A percentile compares a stretch with the other conserved stretches of the same genome.
Evolutionary conservation across 2,888 invertebrate species (phyloP).

Genomic region (Scaptomyza flava): DNA sequence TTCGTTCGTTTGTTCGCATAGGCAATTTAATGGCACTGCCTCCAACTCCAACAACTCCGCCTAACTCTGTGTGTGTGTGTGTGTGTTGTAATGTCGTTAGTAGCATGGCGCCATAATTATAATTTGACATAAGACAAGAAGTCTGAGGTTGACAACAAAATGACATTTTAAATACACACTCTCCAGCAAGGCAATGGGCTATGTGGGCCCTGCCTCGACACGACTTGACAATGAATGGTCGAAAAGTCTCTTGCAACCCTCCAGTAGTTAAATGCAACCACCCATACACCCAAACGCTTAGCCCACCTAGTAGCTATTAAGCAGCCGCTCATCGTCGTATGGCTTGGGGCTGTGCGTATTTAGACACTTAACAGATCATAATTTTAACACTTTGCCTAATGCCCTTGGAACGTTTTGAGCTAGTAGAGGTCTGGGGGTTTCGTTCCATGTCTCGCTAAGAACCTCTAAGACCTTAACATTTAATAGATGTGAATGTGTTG

Average conservation of each 20-base stretch:
- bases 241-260: conserved; percentile 40
- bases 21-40: conserved; percentile 74
- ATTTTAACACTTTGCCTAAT: conserved; percentile 77
- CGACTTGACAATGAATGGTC: conserved; percentile 42
- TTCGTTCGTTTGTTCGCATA: conserved; percentile 46
- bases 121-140: conserved; percentile 82
- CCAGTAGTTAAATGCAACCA: conserved; percentile 7
- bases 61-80: too few relatives aligned
- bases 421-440: neutral
- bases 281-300: neutral
- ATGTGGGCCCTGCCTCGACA: conserved; percentile 9
- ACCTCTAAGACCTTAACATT: neutral
- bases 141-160: conserved; percentile 82
- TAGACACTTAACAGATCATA: conserved; percentile 78
- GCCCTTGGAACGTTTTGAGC: conserved; percentile 39
- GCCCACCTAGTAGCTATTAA: conserved; percentile 13
- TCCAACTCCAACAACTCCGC: conserved; percentile 11
- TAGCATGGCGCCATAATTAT: conserved; percentile 76
- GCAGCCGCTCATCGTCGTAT: conserved; percentile 27
- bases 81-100: conserved; percentile 70
- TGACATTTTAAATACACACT: conserved; percentile 79
- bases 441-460: neutral
- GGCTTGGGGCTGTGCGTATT: conserved; percentile 52
- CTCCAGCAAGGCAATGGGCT: conserved; percentile 23
- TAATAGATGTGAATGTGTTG: neutral